Base-by-base conservation (phyloP, 2,888 invertebrate species). In the Tipula helvola region DNA sequence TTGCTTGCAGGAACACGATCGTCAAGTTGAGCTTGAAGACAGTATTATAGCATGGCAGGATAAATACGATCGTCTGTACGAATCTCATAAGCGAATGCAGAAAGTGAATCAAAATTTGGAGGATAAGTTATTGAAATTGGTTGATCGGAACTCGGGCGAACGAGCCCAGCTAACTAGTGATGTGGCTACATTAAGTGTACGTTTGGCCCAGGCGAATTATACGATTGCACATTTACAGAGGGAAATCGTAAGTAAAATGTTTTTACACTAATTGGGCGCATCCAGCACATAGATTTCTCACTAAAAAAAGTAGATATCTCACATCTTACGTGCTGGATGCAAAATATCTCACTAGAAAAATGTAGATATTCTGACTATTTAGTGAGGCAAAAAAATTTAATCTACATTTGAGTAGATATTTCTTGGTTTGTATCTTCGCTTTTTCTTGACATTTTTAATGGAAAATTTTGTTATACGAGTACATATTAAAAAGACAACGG, bases 41-140 rank as follows among this genome's bases (percentile, higher is more conserved):
- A 97, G 97, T 91, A 92, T 97, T 87, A 92, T 94, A 86, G 96
- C 96, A 89, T 97, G 97, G 96, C 95, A 97, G 90, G 98, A 98
- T 90, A 97, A 98, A 93, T 98, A 98, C 93, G 96, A 96, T 91
- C 95, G 98, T 89, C 93, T 98, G 89, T 95, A 96, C 92, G 98
- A 98, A 90, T 97, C 97, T 87, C 97, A 98, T 90, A 97, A 97
- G 90, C 94, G 97, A 90, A 95, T 98, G 87, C 98, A 98, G 92
- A 97, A 96, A 92, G 95, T 98, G 83, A 98, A 98, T 92, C 98
- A 98, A 93, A 96, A 96, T 89, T 93, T 98, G 89, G 98, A 98
- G 92, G 98, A 98, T 91, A 98, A 98, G 91, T 92, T 98, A 88
- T 92, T 98, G 87, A 96, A 96, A 92, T 94, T 98, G 91, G 98